Conservation (phyloP, 1,140 invertebrate genomes). For the Diorhabda carinulata region DNA sequence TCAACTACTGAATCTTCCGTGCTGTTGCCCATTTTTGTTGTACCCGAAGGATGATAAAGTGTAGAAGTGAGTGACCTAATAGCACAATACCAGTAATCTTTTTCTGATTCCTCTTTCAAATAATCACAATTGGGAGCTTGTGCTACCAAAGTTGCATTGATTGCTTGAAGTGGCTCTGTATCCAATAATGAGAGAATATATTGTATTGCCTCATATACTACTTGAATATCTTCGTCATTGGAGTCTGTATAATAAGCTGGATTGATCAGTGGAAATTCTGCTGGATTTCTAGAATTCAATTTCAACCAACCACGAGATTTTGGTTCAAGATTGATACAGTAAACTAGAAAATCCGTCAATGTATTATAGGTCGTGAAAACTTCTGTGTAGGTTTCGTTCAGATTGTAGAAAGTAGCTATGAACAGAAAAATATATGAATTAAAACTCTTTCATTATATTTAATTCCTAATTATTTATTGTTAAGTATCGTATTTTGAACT, state of each 20-base stretch:
- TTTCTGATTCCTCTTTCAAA: conserved; percentile 2
- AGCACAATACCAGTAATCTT: conserved; percentile 25
- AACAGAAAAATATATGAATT: not conserved
- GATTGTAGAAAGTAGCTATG: not conserved
- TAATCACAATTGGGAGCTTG: conserved; percentile 24
- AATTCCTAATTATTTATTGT: too few relatives aligned
- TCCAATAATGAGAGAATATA: conserved; percentile 55
- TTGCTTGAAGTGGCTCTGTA: conserved; percentile 51
- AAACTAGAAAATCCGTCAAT: conserved; percentile 49
- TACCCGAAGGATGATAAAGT: conserved; percentile 53
- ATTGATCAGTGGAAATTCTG: conserved; percentile 69
- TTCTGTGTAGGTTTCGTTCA: not conserved
- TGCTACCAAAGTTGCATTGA: conserved; percentile 5
- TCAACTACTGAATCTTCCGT: conserved; percentile 50
- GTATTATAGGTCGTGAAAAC: not conserved
- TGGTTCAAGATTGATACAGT: conserved; percentile 63
- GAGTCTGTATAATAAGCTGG: conserved; percentile 67
- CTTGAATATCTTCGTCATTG: conserved; percentile 57
- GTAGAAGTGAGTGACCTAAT: conserved; percentile 11
- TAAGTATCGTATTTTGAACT: not conserved
- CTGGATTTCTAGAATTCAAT: conserved; percentile 63
- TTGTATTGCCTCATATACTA: conserved; percentile 59
- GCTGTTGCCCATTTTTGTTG: conserved; percentile 59
- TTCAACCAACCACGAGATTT: conserved; percentile 68
- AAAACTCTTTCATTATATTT: too few relatives aligned